Conservation (phyloP, 2,888 invertebrate genomes). For the Gasteruption jaculator region DNA sequence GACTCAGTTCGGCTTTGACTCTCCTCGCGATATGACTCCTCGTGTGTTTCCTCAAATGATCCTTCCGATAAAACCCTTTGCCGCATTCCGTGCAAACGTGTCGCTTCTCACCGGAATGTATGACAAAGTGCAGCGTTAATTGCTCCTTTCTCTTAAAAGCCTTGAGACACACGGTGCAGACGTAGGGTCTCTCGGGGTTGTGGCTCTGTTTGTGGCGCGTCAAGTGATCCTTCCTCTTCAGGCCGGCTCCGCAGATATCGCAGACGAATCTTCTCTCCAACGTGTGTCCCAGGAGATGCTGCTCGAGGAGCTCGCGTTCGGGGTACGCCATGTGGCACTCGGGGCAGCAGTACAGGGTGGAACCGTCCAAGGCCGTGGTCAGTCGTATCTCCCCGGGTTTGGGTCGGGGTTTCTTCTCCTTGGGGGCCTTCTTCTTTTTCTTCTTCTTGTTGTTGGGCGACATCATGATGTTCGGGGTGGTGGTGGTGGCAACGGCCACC, state of each 20-base stretch:
- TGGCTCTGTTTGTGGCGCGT: slow-evolving; percentile 84
- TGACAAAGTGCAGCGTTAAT: slow-evolving; percentile 81
- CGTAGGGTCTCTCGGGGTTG: slow-evolving; percentile 84
- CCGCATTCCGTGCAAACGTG: slow-evolving; percentile 85
- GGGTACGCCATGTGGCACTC: slow-evolving; percentile 89
- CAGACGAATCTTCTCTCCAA: slow-evolving; percentile 81
- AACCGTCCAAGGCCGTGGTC: slow-evolving; percentile 77
- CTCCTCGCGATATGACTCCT: slow-evolving; percentile 80
- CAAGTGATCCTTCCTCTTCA: slow-evolving; percentile 82
- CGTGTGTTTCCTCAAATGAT: slow-evolving; percentile 81
- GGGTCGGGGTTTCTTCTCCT: slow-evolving; percentile 78
- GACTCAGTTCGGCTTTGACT: slow-evolving; percentile 79
- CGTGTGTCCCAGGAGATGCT: slow-evolving; percentile 82
- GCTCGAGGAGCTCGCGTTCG: slow-evolving; percentile 76
- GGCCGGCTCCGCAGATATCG: slow-evolving; percentile 83
- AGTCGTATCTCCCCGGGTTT: slow-evolving; percentile 80
- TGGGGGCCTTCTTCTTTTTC: slow-evolving; percentile 72
- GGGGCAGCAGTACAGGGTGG: slow-evolving; percentile 80
- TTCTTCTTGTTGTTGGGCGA: slow-evolving; percentile 64
- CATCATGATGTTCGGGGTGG: slow-evolving; percentile 44
- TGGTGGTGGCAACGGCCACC: slow-evolving; percentile 48
- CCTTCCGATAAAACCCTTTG: slow-evolving; percentile 85
- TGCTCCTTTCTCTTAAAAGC: slow-evolving; percentile 88
- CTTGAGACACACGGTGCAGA: slow-evolving; percentile 82
- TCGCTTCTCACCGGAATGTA: slow-evolving; percentile 84